phyloP scores from a whole-genome alignment of 2,797 vertebrate genomes.

The Darevskia mixta region DNA sequence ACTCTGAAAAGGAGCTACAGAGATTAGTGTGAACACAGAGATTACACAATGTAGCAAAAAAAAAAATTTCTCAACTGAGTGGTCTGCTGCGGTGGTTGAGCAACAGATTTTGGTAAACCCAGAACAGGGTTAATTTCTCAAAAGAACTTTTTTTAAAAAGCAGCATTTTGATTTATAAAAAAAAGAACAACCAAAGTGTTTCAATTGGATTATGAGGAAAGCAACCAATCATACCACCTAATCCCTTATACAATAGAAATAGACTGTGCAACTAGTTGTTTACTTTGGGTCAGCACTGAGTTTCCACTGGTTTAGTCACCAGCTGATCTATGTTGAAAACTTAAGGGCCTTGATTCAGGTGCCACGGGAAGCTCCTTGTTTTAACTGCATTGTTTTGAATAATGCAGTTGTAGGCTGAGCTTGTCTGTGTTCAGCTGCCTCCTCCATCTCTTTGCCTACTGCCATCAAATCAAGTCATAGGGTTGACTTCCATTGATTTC shows the following conservation, averaged over 20 bases:
- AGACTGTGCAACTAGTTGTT: not conserved
- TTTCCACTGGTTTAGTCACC: not conserved
- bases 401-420: not conserved
- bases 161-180: not conserved
- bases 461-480: not conserved
- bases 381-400: not conserved
- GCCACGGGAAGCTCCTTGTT: not conserved
- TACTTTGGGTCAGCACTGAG: not conserved
- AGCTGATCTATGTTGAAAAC: not conserved
- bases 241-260: not conserved
- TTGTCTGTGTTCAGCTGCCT: not conserved
- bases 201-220: not conserved
- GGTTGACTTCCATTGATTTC: not conserved
- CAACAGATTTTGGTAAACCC: conserved; percentile 3
- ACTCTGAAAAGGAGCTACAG: not conserved
- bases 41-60: not conserved
- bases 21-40: not conserved
- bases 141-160: not conserved
- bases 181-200: not conserved
- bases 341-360: not conserved
- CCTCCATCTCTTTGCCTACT: not conserved
- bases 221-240: not conserved
- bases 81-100: not conserved
- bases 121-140: not conserved
- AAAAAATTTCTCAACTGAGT: conserved; percentile 8